A percentile compares a stretch with the other conserved stretches of the same genome.
phyloP scores from a whole-genome alignment of 2,113 vertebrate genomes.

The Regulus satrapa region DNA sequence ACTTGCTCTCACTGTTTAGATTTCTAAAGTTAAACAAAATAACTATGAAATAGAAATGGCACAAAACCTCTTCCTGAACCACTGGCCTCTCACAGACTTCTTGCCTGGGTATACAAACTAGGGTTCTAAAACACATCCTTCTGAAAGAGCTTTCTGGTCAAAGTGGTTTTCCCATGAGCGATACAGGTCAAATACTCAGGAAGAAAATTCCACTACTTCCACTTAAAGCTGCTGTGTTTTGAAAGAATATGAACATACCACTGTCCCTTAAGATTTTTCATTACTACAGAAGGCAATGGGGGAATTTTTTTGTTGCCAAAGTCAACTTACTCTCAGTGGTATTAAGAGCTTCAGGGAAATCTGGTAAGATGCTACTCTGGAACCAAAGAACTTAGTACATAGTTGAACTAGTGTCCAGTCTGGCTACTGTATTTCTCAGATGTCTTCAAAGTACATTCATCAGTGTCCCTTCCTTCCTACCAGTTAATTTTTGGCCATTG shows the following conservation, averaged over 20 bases:
- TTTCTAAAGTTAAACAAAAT: background rate
- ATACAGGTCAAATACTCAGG: background rate
- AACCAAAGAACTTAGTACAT: background rate
- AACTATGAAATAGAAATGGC: background rate
- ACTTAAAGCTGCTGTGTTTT: background rate
- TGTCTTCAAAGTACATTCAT: background rate
- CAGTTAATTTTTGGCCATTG: background rate
- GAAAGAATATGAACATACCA: background rate
- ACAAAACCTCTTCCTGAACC: background rate
- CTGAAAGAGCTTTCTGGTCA: background rate
- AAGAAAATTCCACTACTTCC: background rate
- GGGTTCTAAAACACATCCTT: background rate
- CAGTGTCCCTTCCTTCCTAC: background rate
- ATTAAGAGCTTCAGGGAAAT: background rate
- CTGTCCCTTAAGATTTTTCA: background rate
- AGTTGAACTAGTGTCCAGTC: background rate
- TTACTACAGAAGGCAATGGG: background rate
- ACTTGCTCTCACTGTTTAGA: background rate
- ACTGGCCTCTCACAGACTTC: background rate
- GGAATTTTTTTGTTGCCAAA: background rate
- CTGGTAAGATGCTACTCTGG: background rate
- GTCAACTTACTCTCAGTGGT: background rate
- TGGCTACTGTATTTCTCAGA: background rate
- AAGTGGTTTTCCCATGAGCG: background rate
- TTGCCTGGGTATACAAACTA: background rate